Conservation (phyloP, 2,888 invertebrate genomes). For the Allophyes oxyacanthae region DNA sequence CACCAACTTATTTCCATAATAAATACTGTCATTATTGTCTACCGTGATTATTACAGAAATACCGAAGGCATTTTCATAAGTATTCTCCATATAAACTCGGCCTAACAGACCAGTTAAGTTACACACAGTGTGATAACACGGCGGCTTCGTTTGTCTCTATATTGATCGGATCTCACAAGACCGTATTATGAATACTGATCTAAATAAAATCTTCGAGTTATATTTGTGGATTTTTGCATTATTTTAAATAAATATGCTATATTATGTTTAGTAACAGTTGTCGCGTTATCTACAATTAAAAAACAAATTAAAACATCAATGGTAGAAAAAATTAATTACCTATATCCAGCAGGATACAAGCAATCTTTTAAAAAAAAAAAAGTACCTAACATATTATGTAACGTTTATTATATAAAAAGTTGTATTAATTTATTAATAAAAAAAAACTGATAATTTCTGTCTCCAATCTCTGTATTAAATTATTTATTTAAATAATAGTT, state of each 20-base stretch:
- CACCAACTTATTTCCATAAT: background rate
- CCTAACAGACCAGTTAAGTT: conserved; percentile 73
- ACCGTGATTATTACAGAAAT: conserved; percentile 11
- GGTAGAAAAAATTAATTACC: too few relatives aligned
- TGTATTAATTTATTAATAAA: too few relatives aligned
- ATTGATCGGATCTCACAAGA: conserved; percentile 79
- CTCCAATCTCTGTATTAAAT: too few relatives aligned
- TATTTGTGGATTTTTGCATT: conserved; percentile 8
- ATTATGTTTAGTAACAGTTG: too few relatives aligned
- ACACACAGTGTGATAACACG: conserved; percentile 77
- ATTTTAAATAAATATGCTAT: background rate
- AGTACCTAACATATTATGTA: too few relatives aligned
- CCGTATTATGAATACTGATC: conserved; percentile 58
- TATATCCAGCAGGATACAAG: too few relatives aligned
- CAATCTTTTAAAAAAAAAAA: too few relatives aligned
- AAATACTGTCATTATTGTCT: background rate
- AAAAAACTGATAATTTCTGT: too few relatives aligned
- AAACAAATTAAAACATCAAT: too few relatives aligned
- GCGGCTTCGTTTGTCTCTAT: conserved; percentile 80
- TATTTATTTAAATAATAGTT: too few relatives aligned
- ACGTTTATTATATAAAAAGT: too few relatives aligned
- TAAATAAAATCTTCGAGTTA: conserved; percentile 42
- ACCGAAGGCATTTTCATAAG: conserved; percentile 34
- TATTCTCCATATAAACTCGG: conserved; percentile 58
- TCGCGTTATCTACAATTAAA: too few relatives aligned